phyloP scores from a whole-genome alignment of 2,888 invertebrate genomes.

The Endotricha flammealis region DNA sequence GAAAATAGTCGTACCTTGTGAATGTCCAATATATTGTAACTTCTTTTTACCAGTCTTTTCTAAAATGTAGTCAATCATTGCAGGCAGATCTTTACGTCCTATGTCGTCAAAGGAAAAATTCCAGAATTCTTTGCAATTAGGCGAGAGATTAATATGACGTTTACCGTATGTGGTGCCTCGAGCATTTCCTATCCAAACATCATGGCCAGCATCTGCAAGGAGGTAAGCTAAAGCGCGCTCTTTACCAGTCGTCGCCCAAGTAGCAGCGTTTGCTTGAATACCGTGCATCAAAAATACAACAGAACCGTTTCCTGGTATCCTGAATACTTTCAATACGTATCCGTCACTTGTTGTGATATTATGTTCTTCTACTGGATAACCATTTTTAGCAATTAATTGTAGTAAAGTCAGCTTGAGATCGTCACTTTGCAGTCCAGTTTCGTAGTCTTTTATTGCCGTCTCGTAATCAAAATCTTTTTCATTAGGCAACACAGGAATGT shows the following conservation, averaged over 20 bases:
- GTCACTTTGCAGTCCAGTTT: too few relatives aligned
- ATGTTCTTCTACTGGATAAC: slow-evolving; percentile 2
- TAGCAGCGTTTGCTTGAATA: too few relatives aligned
- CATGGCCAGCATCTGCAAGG: slow-evolving; percentile 81
- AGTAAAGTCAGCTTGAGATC: too few relatives aligned
- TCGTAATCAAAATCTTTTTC: too few relatives aligned
- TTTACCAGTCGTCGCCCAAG: slow-evolving; percentile 85
- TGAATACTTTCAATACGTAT: too few relatives aligned
- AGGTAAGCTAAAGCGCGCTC: slow-evolving; percentile 79
- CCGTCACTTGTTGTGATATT: neutral
- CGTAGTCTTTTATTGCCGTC: too few relatives aligned
- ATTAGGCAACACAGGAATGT: too few relatives aligned
- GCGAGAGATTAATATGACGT: slow-evolving; percentile 57
- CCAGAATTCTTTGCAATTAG: slow-evolving; percentile 43
- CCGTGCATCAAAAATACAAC: too few relatives aligned
- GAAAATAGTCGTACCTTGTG: slow-evolving; percentile 80
- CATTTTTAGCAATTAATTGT: too few relatives aligned
- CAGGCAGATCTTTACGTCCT: slow-evolving; percentile 83
- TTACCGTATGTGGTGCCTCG: slow-evolving; percentile 86
- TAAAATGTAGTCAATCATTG: slow-evolving; percentile 81
- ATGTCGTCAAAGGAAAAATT: slow-evolving; percentile 84
- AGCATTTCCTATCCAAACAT: slow-evolving; percentile 90
- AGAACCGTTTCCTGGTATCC: too few relatives aligned
- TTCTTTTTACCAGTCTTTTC: slow-evolving; percentile 60
- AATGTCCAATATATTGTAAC: slow-evolving; percentile 84